These are phyloP conservation scores for Phrynocephalus vlangalii DNA, from an alignment of 2,797 vertebrate species.

Conservation along the genomic window DNA sequence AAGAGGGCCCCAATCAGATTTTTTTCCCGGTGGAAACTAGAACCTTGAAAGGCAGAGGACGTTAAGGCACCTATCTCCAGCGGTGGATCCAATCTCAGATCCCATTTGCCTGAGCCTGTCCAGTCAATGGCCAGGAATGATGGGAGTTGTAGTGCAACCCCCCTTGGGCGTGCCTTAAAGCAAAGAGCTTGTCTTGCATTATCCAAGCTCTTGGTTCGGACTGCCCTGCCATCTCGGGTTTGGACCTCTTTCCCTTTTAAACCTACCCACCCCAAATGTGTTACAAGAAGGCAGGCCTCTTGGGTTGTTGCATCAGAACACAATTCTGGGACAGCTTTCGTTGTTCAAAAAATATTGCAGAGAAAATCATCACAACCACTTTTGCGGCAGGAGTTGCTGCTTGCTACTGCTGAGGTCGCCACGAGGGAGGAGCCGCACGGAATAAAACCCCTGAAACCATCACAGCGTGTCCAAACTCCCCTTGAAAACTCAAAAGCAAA, in stretches of 20 bases:
- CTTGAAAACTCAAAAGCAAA: conserved; percentile 37
- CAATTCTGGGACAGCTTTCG: no score
- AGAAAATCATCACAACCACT: not conserved
- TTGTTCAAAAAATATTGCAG: not conserved
- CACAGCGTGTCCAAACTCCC: conserved; percentile 30
- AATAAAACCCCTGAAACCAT: not conserved
- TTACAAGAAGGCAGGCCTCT: no score
- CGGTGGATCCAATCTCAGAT: no score
- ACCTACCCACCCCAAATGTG: not conserved
- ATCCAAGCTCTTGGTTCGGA: not conserved
- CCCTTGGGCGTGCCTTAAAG: not conserved
- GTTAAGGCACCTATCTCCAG: no score
- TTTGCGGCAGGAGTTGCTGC: not conserved
- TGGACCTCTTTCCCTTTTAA: not conserved
- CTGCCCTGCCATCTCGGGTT: no score
- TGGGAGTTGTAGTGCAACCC: no score
- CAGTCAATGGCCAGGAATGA: no score
- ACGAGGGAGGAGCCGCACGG: not conserved
- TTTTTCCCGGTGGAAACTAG: not conserved
- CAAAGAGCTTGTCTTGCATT: not conserved
- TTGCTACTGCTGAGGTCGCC: conserved; percentile 2
- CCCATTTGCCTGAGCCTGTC: no score
- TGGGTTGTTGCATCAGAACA: no score
- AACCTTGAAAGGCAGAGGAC: not conserved
- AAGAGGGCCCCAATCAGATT: not conserved